Evolutionary conservation across 2,797 vertebrate genomes (phyloP).

Genomic region (Bufotes viridis): DNA sequence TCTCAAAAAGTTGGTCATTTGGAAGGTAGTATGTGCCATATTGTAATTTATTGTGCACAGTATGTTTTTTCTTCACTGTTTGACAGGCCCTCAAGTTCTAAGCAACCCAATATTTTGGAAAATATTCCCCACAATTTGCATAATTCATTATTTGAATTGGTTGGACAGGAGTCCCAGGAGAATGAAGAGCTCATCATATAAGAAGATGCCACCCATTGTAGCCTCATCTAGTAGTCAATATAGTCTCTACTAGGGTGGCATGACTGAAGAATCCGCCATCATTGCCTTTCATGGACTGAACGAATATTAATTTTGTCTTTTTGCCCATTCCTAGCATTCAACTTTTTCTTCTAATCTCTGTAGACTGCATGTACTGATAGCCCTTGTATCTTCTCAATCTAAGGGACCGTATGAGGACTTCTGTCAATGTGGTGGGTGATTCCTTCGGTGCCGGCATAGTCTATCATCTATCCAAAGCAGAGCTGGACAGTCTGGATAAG

Average conservation of each 20-base stretch:
- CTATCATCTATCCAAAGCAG: conserved; percentile 94
- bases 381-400: conserved; percentile 64
- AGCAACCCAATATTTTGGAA: neutral
- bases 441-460: conserved; percentile 98
- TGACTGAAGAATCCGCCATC: neutral
- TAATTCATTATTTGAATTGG: neutral
- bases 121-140: too few species aligned
- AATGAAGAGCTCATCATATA: too few species aligned
- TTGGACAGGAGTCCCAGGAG: neutral
- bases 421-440: conserved; percentile 97
- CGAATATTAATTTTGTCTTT: neutral
- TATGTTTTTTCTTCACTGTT: neutral
- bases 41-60: too few species aligned
- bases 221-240: neutral
- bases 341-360: neutral
- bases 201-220: neutral
- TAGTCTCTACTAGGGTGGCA: neutral
- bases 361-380: neutral
- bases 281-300: neutral
- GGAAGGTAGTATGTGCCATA: too few species aligned
- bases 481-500: conserved; percentile 90
- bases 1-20: too few species aligned
- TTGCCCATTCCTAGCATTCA: neutral
- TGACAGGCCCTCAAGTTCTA: neutral
- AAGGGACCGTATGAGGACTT: conserved; percentile 98